Evolutionary conservation across 2,113 vertebrate species (phyloP).

Genomic region (Pitta sordida): DNA sequence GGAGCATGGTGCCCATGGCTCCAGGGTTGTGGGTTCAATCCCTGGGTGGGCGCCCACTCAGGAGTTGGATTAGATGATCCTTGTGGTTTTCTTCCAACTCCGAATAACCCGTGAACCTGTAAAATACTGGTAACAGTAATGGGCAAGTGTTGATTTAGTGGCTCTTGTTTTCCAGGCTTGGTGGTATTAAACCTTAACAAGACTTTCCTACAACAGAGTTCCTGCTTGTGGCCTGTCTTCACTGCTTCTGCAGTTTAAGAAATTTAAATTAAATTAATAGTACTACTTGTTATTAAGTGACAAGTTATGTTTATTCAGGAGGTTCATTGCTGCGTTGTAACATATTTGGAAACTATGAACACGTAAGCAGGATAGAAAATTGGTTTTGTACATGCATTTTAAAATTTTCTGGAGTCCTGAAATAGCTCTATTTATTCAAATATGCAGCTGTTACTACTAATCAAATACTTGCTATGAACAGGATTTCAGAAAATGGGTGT

Average conservation of each 20-base stretch:
- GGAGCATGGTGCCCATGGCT: too few species aligned
- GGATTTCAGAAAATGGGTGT: neutral
- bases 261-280: neutral
- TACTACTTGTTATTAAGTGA: neutral
- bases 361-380: neutral
- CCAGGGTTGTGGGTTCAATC: too few species aligned
- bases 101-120: too few species aligned
- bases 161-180: neutral
- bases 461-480: neutral
- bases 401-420: neutral
- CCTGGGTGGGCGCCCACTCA: too few species aligned
- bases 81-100: too few species aligned
- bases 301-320: neutral
- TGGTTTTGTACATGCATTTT: neutral
- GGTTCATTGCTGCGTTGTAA: rapidly evolving
- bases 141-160: neutral
- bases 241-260: neutral
- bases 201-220: neutral
- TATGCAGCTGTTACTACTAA: neutral
- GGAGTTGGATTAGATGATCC: too few species aligned
- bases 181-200: neutral
- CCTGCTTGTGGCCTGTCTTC: neutral
- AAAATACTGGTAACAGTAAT: too few species aligned
- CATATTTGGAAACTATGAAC: neutral
- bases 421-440: neutral